phyloP scores from a whole-genome alignment of 2,888 invertebrate genomes.

The Hedychridium roseum region DNA sequence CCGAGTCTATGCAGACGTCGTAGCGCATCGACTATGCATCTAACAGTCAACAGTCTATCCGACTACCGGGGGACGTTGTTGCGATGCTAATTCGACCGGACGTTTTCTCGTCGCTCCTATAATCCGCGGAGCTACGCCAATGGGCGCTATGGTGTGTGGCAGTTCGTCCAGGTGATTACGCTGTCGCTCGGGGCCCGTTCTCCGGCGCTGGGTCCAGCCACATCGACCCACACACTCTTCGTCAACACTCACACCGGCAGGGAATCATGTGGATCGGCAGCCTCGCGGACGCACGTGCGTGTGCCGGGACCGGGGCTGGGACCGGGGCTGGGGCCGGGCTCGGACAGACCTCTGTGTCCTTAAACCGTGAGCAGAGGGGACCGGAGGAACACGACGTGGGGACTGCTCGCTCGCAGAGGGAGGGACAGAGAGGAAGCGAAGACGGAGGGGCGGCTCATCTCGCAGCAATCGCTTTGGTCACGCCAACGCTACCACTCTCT shows the following conservation, averaged over 20 bases:
- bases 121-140: slow-evolving; percentile 41
- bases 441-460: slow-evolving; percentile 40
- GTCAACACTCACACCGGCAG: background rate
- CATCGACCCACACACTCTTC: background rate
- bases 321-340: too few relatives aligned
- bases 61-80: too few relatives aligned
- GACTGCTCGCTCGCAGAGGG: background rate
- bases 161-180: slow-evolving; percentile 61
- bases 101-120: too few relatives aligned
- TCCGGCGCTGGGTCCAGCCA: slow-evolving; percentile 15
- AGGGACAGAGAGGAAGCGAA: background rate
- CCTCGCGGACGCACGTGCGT: slow-evolving; percentile 3
- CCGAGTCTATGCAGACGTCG: too few relatives aligned
- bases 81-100: too few relatives aligned
- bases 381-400: slow-evolving; percentile 14
- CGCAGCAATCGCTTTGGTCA: slow-evolving; percentile 56
- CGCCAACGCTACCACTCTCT: slow-evolving; percentile 46
- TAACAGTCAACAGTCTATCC: too few relatives aligned
- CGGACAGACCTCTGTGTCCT: slow-evolving; percentile 44
- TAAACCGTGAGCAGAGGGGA: slow-evolving; percentile 37
- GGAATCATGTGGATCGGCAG: background rate
- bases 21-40: too few relatives aligned
- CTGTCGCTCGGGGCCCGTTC: slow-evolving; percentile 58
- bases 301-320: background rate
- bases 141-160: slow-evolving; percentile 42